These are phyloP conservation scores for Spizella passerina DNA, from an alignment of 2,797 vertebrate genomes.

Conservation along the genomic window DNA sequence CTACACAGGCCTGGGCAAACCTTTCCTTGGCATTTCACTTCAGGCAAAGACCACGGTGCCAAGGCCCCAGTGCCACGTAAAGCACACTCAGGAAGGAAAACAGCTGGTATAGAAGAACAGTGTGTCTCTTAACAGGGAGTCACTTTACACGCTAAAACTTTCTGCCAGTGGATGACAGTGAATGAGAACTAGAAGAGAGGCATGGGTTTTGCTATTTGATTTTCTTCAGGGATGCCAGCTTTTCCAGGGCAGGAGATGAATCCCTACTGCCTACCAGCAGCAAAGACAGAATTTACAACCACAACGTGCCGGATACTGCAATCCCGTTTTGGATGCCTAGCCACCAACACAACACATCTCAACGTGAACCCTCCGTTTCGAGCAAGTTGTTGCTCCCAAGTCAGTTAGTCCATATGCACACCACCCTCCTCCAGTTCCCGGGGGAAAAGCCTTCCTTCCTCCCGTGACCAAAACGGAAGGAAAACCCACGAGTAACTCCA, in stretches of 20 bases:
- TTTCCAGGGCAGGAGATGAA: neutral
- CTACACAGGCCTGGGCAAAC: neutral
- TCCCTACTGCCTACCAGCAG: neutral
- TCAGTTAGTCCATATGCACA: accelerated
- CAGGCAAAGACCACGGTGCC: neutral
- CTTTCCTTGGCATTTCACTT: neutral
- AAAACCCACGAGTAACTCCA: neutral
- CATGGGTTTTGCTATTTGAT: neutral
- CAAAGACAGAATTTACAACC: neutral
- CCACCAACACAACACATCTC: neutral
- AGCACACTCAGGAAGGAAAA: accelerated
- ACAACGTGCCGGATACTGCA: accelerated
- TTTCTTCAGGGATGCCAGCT: neutral
- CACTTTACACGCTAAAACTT: accelerated
- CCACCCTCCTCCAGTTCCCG: accelerated
- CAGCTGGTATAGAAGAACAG: neutral
- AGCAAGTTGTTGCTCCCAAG: no score
- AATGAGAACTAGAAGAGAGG: neutral
- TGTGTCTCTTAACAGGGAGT: neutral
- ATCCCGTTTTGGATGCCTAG: neutral
- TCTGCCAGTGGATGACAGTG: neutral
- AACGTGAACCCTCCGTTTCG: accelerated
- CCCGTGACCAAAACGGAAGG: accelerated
- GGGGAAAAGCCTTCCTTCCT: neutral
- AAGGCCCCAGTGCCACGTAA: neutral